phyloP scores from a whole-genome alignment of 2,888 invertebrate genomes.

The Mongoloraphidia duomilia region DNA sequence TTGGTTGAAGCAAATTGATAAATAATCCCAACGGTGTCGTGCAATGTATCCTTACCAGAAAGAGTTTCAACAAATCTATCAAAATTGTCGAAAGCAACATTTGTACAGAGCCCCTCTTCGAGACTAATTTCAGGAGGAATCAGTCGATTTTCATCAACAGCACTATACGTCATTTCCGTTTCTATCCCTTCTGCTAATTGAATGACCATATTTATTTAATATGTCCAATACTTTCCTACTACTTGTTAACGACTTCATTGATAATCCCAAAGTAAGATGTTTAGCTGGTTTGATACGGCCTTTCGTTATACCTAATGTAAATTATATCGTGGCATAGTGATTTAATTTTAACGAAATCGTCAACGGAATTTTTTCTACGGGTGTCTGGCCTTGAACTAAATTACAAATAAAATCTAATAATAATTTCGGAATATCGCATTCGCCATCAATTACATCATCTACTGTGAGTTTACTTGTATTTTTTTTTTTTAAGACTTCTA shows the following conservation, averaged over 20 bases:
- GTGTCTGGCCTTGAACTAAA: neutral
- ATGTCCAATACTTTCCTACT: neutral
- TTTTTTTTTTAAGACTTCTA: too few species aligned
- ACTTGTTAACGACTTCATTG: conserved; percentile 3
- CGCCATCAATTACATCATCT: too few species aligned
- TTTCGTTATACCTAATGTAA: neutral
- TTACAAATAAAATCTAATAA: neutral
- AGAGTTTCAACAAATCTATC: conserved; percentile 17
- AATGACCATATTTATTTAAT: conserved; percentile 2
- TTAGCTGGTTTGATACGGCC: neutral
- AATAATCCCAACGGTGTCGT: conserved; percentile 18
- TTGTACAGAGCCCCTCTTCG: conserved; percentile 4
- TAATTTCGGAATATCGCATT: neutral
- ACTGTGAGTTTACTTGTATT: too few species aligned
- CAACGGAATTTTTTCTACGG: neutral
- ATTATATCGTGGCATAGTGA: conserved; percentile 1
- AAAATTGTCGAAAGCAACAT: conserved; percentile 15
- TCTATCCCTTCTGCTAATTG: conserved; percentile 1
- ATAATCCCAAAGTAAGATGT: neutral
- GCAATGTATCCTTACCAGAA: conserved; percentile 17
- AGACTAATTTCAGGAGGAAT: conserved; percentile 3
- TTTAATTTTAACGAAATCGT: neutral
- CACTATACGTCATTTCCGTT: conserved; percentile 2
- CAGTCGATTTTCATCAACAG: neutral
- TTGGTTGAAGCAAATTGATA: conserved; percentile 10